Evolutionary conservation across 2,797 vertebrate species (phyloP).

Genomic region (Hozukius guyotensis): DNA sequence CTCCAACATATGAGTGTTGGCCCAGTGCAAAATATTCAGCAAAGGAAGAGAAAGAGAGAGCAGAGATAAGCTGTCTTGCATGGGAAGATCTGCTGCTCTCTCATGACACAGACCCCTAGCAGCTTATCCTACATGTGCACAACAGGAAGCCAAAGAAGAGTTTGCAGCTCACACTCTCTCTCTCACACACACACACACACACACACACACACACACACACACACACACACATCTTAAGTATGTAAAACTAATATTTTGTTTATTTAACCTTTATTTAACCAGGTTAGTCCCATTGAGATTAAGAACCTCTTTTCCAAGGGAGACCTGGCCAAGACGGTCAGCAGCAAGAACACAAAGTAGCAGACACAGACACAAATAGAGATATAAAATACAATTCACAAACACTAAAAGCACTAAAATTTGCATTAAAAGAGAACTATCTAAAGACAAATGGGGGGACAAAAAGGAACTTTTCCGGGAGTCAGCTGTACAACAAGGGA

Average conservation of each 20-base stretch:
- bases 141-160: slow-evolving; percentile 76
- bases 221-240: background rate
- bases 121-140: slow-evolving; percentile 76
- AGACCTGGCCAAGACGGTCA: too few relatives aligned
- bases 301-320: too few relatives aligned
- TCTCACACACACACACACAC: background rate
- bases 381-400: too few relatives aligned
- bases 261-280: too few relatives aligned
- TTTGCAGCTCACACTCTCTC: slow-evolving; percentile 4
- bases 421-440: too few relatives aligned
- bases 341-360: too few relatives aligned
- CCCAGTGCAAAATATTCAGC: slow-evolving; percentile 43
- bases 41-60: slow-evolving; percentile 61
- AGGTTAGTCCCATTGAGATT: too few relatives aligned
- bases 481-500: too few relatives aligned
- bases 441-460: too few relatives aligned
- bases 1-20: slow-evolving; percentile 22
- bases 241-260: background rate
- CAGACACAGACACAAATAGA: too few relatives aligned
- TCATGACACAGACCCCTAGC: slow-evolving; percentile 67
- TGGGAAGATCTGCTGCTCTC: slow-evolving; percentile 73
- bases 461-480: too few relatives aligned
- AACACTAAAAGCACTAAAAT: too few relatives aligned
- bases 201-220: background rate
- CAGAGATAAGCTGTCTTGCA: slow-evolving; percentile 72